A percentile compares a stretch with the other conserved stretches of the same genome.
Conservation (phyloP, 2,888 invertebrate genomes). For the Synergus japonicus region DNA sequence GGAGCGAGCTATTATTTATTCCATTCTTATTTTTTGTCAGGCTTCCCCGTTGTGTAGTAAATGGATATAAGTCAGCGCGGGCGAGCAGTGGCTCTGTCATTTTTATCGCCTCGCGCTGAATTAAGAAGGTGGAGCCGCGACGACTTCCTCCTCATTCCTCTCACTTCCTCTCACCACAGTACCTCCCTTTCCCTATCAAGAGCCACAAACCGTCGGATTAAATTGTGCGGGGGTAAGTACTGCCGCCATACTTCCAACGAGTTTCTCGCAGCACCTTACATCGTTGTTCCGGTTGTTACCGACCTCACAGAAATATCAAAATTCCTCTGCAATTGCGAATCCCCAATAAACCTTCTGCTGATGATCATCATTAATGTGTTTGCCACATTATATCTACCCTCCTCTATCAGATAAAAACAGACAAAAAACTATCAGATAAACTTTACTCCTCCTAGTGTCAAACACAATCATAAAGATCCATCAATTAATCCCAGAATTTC, state of each 20-base stretch:
- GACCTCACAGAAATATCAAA: conserved; percentile 12
- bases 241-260: conserved; percentile 13
- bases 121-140: conserved; percentile 74
- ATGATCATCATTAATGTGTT: too few relatives aligned
- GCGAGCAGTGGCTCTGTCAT: conserved; percentile 76
- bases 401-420: background rate
- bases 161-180: conserved; percentile 42
- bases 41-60: conserved; percentile 71
- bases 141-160: conserved; percentile 56
- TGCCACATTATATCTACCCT: background rate
- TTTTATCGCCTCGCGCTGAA: conserved; percentile 76
- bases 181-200: conserved; percentile 26
- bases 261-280: conserved; percentile 44
- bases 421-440: background rate
- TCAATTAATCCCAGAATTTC: background rate
- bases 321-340: too few relatives aligned
- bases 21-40: conserved; percentile 76
- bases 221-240: conserved; percentile 21
- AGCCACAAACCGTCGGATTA: conserved; percentile 23
- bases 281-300: conserved; percentile 50
- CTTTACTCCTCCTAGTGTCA: background rate
- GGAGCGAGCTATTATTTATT: conserved; percentile 76
- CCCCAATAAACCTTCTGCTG: background rate
- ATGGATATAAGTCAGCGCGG: conserved; percentile 76
- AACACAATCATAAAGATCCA: background rate